Evolutionary conservation across 2,888 invertebrate genomes (phyloP).

Genomic region (Lepetodrilus schrolli): DNA sequence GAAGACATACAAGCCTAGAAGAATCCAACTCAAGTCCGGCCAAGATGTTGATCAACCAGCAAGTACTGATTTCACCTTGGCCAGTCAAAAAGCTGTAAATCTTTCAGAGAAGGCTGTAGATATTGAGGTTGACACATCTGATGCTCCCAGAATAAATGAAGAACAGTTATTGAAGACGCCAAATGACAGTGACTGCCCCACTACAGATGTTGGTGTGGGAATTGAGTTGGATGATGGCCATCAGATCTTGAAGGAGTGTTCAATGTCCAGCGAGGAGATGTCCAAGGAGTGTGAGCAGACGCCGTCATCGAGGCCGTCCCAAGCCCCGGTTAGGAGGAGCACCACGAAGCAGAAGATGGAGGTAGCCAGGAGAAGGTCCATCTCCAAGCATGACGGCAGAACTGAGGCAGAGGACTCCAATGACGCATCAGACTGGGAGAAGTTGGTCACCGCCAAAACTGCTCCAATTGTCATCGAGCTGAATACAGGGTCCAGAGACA

Average conservation of each 20-base stretch:
- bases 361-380: slow-evolving; percentile 48
- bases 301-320: slow-evolving; percentile 43
- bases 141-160: neutral
- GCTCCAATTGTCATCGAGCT: neutral
- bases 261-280: neutral
- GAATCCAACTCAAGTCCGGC: slow-evolving; percentile 2
- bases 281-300: slow-evolving; percentile 47
- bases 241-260: neutral
- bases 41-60: neutral
- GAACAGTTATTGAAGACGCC: too few species aligned
- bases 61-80: neutral
- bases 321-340: slow-evolving; percentile 48
- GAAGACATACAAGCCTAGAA: neutral
- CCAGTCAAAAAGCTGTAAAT: neutral
- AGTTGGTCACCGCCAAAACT: neutral
- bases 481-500: neutral
- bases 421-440: slow-evolving; percentile 6
- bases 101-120: neutral
- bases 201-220: neutral
- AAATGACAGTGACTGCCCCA: neutral
- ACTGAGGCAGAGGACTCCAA: slow-evolving; percentile 24
- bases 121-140: neutral
- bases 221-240: neutral
- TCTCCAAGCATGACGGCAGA: slow-evolving; percentile 25
- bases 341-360: slow-evolving; percentile 60